Conservation (phyloP, 2,888 invertebrate genomes). For the Germaria angustata region DNA sequence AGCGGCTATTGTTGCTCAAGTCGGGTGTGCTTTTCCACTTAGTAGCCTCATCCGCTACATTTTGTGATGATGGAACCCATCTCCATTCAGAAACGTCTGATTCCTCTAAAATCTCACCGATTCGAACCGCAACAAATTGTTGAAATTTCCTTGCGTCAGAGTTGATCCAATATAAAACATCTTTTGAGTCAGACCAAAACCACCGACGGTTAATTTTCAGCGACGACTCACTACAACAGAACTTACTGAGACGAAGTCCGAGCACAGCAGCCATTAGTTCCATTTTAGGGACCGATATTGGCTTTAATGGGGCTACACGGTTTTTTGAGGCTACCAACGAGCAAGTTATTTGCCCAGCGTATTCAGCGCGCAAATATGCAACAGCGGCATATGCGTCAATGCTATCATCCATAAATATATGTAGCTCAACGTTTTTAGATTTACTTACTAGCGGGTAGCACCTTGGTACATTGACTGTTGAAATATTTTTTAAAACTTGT, state of each 20-base stretch:
- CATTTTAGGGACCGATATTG: no score
- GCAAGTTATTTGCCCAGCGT: neutral
- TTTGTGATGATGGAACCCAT: no score
- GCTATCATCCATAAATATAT: no score
- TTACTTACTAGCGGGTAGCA: neutral
- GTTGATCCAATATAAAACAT: no score
- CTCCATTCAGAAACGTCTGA: constrained; percentile 52
- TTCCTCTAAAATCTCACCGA: constrained; percentile 58
- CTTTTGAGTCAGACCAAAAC: no score
- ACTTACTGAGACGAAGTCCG: no score
- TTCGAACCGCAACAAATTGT: constrained; percentile 40
- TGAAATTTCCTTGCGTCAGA: neutral
- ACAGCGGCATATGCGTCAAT: constrained; percentile 30
- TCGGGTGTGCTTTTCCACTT: neutral
- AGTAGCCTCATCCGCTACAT: no score
- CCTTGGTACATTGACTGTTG: no score
- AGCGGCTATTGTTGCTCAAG: neutral
- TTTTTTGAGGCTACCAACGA: neutral
- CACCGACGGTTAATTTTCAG: no score
- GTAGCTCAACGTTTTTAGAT: constrained; percentile 15
- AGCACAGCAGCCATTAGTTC: neutral
- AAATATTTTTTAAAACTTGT: neutral
- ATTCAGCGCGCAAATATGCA: constrained; percentile 1
- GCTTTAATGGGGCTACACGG: no score
- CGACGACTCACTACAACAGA: no score